Percentiles rank a stretch among this genome's conserved stretches.
phyloP scores from a whole-genome alignment of 2,888 invertebrate species.

The Leuctra nigra region DNA sequence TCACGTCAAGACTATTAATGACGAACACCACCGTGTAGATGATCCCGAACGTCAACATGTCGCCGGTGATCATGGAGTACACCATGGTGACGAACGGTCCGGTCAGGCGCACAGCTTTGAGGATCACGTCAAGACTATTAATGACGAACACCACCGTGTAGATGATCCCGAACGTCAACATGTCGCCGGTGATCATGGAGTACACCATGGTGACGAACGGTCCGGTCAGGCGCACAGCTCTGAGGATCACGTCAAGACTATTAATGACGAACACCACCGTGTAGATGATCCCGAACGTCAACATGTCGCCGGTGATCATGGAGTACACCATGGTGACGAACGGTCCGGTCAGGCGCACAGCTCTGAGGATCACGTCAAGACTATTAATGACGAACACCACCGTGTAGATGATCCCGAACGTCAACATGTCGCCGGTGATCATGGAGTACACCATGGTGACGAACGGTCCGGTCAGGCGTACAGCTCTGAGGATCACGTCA shows the following conservation, averaged over 20 bases:
- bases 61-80: constrained; percentile 97
- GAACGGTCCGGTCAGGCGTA: constrained; percentile 93
- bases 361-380: too few species aligned
- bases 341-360: constrained; percentile 90
- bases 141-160: constrained; percentile 88
- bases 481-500: too few species aligned
- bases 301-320: constrained; percentile 98
- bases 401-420: constrained; percentile 94
- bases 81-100: constrained; percentile 99
- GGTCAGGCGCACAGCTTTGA: constrained; percentile 87
- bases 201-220: constrained; percentile 99
- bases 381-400: constrained; percentile 88
- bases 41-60: constrained; percentile 97
- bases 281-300: constrained; percentile 97
- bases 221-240: constrained; percentile 89
- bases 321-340: constrained; percentile 99
- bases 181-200: constrained; percentile 98
- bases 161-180: constrained; percentile 97
- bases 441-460: constrained; percentile 99
- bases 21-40: constrained; percentile 92
- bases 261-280: constrained; percentile 84
- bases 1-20: too few species aligned
- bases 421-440: constrained; percentile 98
- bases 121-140: too few species aligned
- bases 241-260: too few species aligned